Conservation (phyloP, 2,797 vertebrate species). For the Poeciliopsis gracilis region DNA sequence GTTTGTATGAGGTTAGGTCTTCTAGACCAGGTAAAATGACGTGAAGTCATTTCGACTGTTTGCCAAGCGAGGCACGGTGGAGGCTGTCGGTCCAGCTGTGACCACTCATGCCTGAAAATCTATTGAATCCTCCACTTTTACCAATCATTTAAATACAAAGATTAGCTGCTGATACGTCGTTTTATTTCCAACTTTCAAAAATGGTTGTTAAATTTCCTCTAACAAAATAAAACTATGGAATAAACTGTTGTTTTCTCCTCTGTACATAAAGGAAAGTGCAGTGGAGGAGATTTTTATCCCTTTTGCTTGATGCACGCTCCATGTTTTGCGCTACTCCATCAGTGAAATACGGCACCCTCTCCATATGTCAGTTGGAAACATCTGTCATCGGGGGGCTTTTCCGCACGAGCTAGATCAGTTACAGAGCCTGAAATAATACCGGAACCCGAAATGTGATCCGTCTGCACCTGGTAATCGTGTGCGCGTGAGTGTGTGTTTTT, state of each 20-base stretch:
- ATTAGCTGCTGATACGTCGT: background rate
- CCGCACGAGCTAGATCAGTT: conserved; percentile 3
- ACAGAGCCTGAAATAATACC: conserved; percentile 26
- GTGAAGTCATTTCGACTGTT: conserved; percentile 30
- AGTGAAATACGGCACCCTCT: conserved; percentile 20
- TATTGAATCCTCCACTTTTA: background rate
- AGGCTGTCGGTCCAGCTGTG: conserved; percentile 8
- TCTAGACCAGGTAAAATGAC: conserved; percentile 32
- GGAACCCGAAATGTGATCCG: conserved; percentile 44
- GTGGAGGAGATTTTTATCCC: background rate
- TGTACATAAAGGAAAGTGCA: conserved; percentile 9
- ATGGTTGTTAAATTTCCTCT: background rate
- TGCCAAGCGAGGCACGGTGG: background rate
- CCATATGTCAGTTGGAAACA: conserved; percentile 46
- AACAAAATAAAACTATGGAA: background rate
- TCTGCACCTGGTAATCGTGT: conserved; percentile 48
- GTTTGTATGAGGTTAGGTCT: conserved; percentile 3
- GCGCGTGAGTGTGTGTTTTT: conserved; percentile 34
- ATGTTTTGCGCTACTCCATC: conserved; percentile 14
- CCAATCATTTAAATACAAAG: background rate
- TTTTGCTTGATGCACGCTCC: background rate
- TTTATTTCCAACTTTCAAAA: background rate
- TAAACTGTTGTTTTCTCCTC: background rate
- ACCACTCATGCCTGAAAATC: conserved; percentile 16
- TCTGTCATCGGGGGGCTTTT: conserved; percentile 43